phyloP scores from a whole-genome alignment of 2,113 vertebrate species.

The Saguinus midas region DNA sequence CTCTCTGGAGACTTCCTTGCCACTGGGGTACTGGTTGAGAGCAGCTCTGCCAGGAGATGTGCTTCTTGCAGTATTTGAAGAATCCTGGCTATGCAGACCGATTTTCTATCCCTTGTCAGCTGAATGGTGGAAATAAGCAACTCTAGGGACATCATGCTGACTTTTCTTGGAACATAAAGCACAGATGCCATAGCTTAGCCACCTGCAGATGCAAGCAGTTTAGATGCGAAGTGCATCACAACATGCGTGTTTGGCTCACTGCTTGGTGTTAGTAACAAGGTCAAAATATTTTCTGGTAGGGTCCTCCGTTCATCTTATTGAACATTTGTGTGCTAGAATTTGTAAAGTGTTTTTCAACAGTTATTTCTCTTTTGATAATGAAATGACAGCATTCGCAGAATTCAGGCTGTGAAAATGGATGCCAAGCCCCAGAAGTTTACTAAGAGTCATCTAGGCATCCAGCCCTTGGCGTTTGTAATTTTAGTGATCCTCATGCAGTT shows the following conservation, averaged over 20 bases:
- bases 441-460: accelerated
- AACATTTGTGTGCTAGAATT: background rate
- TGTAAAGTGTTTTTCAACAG: background rate
- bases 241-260: background rate
- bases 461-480: accelerated
- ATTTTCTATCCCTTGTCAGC: background rate
- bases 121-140: background rate
- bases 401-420: background rate
- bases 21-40: background rate
- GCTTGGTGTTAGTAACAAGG: background rate
- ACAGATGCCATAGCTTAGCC: background rate
- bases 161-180: background rate
- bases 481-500: accelerated
- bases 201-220: background rate
- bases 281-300: background rate
- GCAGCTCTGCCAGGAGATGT: background rate
- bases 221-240: background rate
- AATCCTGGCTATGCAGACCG: background rate
- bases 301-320: accelerated
- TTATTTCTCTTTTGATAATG: background rate
- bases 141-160: background rate
- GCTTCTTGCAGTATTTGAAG: background rate
- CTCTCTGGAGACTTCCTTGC: background rate
- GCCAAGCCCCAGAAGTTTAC: background rate
- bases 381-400: background rate